phyloP scores from a whole-genome alignment of 1,140 invertebrate species.

The Lysiphlebus fabarum region DNA sequence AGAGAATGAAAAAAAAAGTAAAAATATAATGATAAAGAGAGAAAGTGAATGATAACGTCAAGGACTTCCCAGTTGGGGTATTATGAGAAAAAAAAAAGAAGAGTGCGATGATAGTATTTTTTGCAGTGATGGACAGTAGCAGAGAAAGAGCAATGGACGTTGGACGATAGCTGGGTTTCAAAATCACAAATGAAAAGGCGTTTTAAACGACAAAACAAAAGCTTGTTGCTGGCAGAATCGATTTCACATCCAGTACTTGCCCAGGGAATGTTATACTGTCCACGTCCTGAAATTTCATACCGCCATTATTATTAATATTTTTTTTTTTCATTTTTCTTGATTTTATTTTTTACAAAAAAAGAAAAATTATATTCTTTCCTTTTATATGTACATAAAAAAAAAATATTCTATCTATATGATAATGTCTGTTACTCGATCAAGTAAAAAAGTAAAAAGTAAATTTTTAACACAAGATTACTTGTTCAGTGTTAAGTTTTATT shows the following conservation, averaged over 20 bases:
- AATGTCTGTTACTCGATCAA: background rate
- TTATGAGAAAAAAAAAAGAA: background rate
- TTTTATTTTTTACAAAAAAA: no score
- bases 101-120: background rate
- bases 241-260: conserved; percentile 10
- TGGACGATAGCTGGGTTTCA: conserved; percentile 10
- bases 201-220: conserved; percentile 18
- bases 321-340: no score
- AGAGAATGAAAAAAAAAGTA: background rate
- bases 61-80: background rate
- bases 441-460: background rate
- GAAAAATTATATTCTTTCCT: background rate
- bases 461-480: background rate
- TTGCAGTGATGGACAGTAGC: no score
- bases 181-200: conserved; percentile 19
- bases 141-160: conserved; percentile 6
- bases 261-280: background rate
- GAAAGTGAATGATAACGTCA: no score
- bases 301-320: background rate
- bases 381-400: background rate
- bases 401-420: background rate
- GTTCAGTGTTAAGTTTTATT: no score
- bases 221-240: conserved; percentile 1
- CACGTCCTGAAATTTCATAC: background rate
- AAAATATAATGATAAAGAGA: no score